These are phyloP conservation scores for Xestia rhomboidea DNA, from an alignment of 2,888 invertebrate species.

Conservation along the genomic window DNA sequence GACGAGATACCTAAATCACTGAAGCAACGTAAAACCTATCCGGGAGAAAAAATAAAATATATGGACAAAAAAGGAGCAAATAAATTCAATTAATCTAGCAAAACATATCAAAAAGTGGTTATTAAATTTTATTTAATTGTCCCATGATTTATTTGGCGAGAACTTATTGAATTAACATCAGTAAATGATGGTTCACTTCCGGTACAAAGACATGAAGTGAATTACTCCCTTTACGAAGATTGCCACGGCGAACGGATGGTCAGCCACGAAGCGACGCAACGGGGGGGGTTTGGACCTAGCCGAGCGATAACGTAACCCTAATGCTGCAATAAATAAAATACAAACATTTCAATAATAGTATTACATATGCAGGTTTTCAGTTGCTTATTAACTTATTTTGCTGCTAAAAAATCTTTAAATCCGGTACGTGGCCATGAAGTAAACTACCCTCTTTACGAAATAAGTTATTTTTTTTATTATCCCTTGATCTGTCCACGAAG, in stretches of 20 bases:
- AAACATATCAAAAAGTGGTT: not conserved
- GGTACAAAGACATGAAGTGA: not conserved
- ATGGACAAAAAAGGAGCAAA: not conserved
- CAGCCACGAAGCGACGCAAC: too few species aligned
- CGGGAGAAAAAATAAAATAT: not conserved
- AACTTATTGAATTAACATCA: not conserved
- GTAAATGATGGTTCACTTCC: not conserved
- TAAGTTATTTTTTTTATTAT: not conserved
- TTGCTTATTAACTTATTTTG: not conserved
- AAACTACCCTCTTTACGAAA: not conserved
- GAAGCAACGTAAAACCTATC: too few species aligned
- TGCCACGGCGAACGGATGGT: too few species aligned
- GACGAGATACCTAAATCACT: too few species aligned
- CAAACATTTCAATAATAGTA: not conserved
- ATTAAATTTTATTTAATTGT: not conserved
- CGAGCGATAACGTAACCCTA: not conserved
- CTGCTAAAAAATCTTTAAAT: not conserved
- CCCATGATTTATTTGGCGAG: not conserved
- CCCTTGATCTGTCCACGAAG: too few species aligned
- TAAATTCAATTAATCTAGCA: not conserved
- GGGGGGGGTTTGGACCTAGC: not conserved
- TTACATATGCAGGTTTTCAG: not conserved
- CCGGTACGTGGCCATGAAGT: not conserved
- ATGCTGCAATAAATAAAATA: not conserved
- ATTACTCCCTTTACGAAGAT: too few species aligned